Percentiles rank a stretch among this genome's conserved stretches.
These are phyloP conservation scores for Gadopsis bispinosus DNA, from an alignment of 2,797 vertebrate species.

Conservation along the genomic window DNA sequence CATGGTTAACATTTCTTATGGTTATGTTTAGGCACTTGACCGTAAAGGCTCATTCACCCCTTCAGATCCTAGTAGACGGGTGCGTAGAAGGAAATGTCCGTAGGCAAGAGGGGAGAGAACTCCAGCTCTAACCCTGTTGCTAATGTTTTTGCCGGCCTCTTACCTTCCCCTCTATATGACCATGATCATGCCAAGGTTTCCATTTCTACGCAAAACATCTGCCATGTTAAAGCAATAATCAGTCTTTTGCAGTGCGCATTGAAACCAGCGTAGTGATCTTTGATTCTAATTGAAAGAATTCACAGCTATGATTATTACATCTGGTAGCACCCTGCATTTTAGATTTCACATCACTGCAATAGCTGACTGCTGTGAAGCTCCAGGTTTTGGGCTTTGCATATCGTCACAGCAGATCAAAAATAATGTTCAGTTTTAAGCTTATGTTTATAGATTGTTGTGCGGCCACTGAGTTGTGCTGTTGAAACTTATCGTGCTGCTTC, in stretches of 20 bases:
- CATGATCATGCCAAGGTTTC: background rate
- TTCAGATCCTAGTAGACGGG: no score
- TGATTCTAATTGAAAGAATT: constrained; percentile 20
- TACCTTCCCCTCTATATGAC: background rate
- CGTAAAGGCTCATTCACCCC: no score
- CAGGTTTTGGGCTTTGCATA: background rate
- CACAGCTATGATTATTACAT: constrained; percentile 29
- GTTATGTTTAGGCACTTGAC: no score
- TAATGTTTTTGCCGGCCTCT: background rate
- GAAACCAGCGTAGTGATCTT: constrained; percentile 14
- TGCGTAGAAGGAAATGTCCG: no score
- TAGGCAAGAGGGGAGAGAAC: no score
- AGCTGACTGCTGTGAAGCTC: background rate
- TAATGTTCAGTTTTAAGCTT: background rate
- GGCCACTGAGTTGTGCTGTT: background rate
- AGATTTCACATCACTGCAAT: background rate
- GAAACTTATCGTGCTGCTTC: background rate
- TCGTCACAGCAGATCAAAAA: constrained; percentile 2
- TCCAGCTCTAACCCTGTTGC: no score
- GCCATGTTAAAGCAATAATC: background rate
- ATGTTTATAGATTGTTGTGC: constrained; percentile 8
- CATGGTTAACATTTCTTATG: no score
- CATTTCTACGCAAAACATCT: background rate
- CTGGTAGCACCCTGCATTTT: constrained; percentile 8
- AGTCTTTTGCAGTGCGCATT: background rate